These are phyloP conservation scores for Gonioctena quinquepunctata DNA, from an alignment of 1,140 invertebrate species.

Conservation along the genomic window DNA sequence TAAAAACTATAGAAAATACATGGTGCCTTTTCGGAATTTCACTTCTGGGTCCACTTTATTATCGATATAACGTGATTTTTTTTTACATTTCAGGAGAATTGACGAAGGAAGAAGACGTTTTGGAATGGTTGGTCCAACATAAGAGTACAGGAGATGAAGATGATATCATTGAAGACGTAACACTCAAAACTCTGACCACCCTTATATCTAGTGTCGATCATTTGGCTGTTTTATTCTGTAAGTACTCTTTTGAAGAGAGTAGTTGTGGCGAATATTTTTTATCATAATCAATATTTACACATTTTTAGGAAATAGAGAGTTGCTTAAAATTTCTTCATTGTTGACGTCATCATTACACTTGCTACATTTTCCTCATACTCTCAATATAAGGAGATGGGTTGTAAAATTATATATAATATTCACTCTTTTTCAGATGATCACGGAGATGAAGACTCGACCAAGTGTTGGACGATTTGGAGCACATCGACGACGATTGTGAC, in stretches of 20 bases:
- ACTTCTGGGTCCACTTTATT: neutral
- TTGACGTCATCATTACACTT: too few relatives aligned
- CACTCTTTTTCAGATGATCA: constrained; percentile 78
- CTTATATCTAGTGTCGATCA: constrained; percentile 89
- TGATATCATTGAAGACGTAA: constrained; percentile 92
- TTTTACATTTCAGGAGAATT: constrained; percentile 73
- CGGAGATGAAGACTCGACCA: constrained; percentile 81
- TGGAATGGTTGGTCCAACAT: constrained; percentile 91
- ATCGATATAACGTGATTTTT: neutral
- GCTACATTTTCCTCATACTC: too few relatives aligned
- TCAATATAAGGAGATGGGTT: too few relatives aligned
- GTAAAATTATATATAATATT: too few relatives aligned
- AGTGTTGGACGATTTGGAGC: constrained; percentile 83
- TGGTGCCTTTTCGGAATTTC: too few relatives aligned
- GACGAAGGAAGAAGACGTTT: constrained; percentile 86
- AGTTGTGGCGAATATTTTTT: too few relatives aligned
- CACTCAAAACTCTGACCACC: constrained; percentile 82
- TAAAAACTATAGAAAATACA: too few relatives aligned
- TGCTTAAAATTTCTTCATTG: too few relatives aligned
- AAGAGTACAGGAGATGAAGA: constrained; percentile 91
- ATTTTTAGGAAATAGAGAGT: too few relatives aligned
- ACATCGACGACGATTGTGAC: constrained; percentile 92
- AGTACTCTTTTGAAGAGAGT: too few relatives aligned
- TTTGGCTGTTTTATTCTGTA: constrained; percentile 92
- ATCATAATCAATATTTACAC: neutral